Base-by-base conservation (phyloP, 2,888 invertebrate genomes). In the Tetrapedia diversipes region DNA sequence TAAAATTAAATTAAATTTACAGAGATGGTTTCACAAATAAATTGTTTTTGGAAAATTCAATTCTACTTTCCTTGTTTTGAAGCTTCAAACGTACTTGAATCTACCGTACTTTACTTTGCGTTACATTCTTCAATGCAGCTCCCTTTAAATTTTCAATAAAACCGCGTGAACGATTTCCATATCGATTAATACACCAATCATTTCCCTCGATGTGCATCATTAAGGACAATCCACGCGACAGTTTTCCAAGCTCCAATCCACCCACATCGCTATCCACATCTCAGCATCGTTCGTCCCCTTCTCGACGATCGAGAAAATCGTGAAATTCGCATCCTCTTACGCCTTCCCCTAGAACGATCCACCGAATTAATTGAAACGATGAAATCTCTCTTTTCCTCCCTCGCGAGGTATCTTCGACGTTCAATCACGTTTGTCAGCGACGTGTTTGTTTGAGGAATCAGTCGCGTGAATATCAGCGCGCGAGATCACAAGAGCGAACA, bases 361-460 rank as follows among this genome's bases (percentile, higher is more conserved):
- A 32, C 22, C 29, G 19, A 39, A 39, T 14, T 67, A 67, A 59
- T 67, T 59, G 59, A 67, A 59, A 51, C 29, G 24, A n/a, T n/a
- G n/a, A n/a, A 59, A 41, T 41, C n/a, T 39, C 11, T 22, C n/a
- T n/a, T n/a, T n/a, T n/a, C 19, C 11, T 19, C 8, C 14, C 27
- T 3, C 4, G 24, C 4, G 14, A 24, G 19, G 32, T 11, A 16
- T 24, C 47, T 16, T 41, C 24, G 49, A 67, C 22, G 32, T 41
- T 51, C 60, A 27, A 53, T 60, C 51, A 32, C 19, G 60, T 43
- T 4, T 34, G 24, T 60, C 24, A 60, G 14, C n/a, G n/a, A 14
- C 16, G 34, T 6, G 39, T 49, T 22, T 24, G 22, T 43, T 51
- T 32, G n/a, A 41, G 51, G 24, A 24, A 2, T 4, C 4, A 4